Base-by-base conservation (phyloP, 2,888 invertebrate genomes). In the Plemyria rubiginata region DNA sequence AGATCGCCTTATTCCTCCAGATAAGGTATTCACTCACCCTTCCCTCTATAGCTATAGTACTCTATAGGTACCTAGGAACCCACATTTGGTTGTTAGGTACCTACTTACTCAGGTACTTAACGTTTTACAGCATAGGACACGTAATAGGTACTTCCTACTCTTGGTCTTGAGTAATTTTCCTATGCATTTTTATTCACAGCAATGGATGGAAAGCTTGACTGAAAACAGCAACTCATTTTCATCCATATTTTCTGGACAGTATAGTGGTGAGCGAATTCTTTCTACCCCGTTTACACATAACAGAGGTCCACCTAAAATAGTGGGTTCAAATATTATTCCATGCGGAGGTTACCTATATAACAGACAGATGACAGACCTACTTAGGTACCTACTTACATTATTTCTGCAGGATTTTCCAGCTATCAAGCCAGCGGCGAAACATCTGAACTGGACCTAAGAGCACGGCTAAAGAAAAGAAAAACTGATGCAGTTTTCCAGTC, bases 171-270 rank as follows among this genome's bases (percentile, higher is more conserved):
- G 22, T 22, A 3, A 22, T 22, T 22, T 22, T 22, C 22, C 22
- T 22, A 22, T 22, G 22, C 8, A 38, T 38, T 43, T 46, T 71
- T 65, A 60, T 71, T 82, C 77, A 58, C 82, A 90, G 90, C 74
- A 81, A 84, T 87, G 90, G 89, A 73, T 90, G 72, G 86, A 87
- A 70, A 84, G 82, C 67, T 71, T 90, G 66, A 73, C 81, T 32
- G 90, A 90, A 80, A 79, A 80, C 58, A 84, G 77, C 59, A 82
- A 81, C 72, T 87, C 89, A 12, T 60, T 72, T 67, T 70, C 77
- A 62, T 88, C 87, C 54, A 43, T 82, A 53, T 68, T 72, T 46
- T 79, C 82, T 28, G 72, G 70, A 48, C 66, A 70, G 51, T 55
- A 70, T 54, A 73, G 69, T 61, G 66, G 61, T 68, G 59, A 67